Base-by-base conservation (phyloP, 2,113 vertebrate genomes). In the Zosterops borbonicus region DNA sequence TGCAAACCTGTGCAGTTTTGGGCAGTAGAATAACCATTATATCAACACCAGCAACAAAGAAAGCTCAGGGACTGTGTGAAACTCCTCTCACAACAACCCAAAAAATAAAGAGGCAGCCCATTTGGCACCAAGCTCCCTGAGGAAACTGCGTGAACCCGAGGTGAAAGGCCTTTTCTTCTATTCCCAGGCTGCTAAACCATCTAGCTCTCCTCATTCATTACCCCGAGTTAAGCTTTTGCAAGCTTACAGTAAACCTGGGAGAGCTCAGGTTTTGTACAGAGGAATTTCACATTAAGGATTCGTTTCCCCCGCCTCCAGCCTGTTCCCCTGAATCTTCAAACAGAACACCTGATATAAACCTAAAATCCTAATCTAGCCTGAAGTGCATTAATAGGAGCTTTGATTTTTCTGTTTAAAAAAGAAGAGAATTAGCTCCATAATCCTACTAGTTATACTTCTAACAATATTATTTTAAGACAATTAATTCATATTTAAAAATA, bases 401-500 rank as follows among this genome's bases (percentile, higher is more conserved):
- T 94, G 89, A 95, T 95, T 88, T 77, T 79, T 77, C 80, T 80
- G 56, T 93, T 79, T 64, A 29, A 87, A 84, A 86, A 68, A 89
- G 14, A 91, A 94, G 76, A 94, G 96, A 96, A 95, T 92, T 97
- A 97, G 91, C 79, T 94, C 83, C 89, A 69, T 96, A 97, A 97
- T 98, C 97, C 91, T 96, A 92, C 95, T 96, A 96, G 97, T 92
- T 97, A 95, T 94, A 97, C 96, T 98, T 97, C 97, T 97, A 97
- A 97, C 95, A 98, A 96, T 97, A 98, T 97, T 98, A 98, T 98
- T 98, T 98, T 98, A 97, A 98, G 98, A 97, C 98, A 98, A 98
- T 98, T 98, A 98, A 98, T 98, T 98, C 97, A 97, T 97, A 98
- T 97, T 98, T 98, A n/a, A 98, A 98, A 98, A 98, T 98, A 98